These are phyloP conservation scores for Platysteira castanea DNA, from an alignment of 2,113 vertebrate genomes.

Conservation along the genomic window DNA sequence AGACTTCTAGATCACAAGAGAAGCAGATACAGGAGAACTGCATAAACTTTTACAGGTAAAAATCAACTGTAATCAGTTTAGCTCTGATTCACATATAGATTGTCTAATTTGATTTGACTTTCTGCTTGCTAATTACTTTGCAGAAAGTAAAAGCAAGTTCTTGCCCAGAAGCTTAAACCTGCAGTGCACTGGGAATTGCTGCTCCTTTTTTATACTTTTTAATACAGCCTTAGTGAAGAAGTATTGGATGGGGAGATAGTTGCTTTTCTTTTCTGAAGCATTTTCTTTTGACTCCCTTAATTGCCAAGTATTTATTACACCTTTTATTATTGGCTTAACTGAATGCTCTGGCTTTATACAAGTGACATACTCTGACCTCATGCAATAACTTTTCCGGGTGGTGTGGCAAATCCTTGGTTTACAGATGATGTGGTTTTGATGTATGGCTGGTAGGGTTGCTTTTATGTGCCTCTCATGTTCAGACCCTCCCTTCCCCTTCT, in stretches of 20 bases:
- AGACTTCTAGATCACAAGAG: neutral
- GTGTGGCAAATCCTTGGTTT: neutral
- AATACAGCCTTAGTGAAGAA: neutral
- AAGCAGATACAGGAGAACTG: neutral
- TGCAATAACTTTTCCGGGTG: neutral
- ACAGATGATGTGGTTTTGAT: neutral
- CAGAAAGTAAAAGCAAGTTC: neutral
- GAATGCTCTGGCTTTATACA: neutral
- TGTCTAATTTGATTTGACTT: neutral
- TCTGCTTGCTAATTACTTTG: neutral
- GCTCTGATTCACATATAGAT: neutral
- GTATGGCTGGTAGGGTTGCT: neutral
- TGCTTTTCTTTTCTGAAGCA: neutral
- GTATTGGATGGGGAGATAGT: neutral
- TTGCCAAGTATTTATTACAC: neutral
- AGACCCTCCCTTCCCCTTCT: neutral
- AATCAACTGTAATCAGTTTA: neutral
- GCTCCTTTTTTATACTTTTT: neutral
- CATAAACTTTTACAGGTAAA: neutral
- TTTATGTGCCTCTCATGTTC: neutral
- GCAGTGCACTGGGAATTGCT: neutral
- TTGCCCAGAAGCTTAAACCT: neutral
- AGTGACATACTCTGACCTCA: neutral
- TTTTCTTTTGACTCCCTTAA: neutral
- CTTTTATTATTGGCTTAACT: neutral